A percentile compares a stretch with the other conserved stretches of the same genome.
Evolutionary conservation across 2,797 vertebrate genomes (phyloP).

Genomic region (Tokudaia tokunoshimensis): DNA sequence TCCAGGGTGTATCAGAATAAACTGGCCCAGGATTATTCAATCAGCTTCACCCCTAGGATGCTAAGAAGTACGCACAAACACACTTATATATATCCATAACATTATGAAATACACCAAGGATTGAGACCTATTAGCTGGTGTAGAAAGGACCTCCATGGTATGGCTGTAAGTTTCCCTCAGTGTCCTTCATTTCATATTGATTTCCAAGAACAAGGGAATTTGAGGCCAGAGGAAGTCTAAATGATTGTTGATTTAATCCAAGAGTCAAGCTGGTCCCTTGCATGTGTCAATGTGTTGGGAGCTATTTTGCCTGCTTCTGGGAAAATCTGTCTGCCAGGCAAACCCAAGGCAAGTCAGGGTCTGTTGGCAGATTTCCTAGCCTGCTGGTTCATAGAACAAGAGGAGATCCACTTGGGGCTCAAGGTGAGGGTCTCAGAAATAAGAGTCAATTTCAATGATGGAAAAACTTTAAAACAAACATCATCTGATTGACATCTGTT

Average conservation of each 20-base stretch:
- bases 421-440: neutral
- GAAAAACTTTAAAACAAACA: neutral
- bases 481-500: neutral
- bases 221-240: neutral
- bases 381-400: neutral
- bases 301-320: neutral
- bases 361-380: neutral
- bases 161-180: neutral
- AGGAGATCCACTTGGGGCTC: neutral
- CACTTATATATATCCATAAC: neutral
- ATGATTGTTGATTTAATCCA: neutral
- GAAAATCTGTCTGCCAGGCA: neutral
- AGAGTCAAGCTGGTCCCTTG: neutral
- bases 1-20: neutral
- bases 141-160: neutral
- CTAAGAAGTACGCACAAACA: neutral
- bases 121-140: neutral
- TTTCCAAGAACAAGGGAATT: neutral
- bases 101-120: neutral
- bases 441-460: neutral
- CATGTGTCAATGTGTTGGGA: neutral
- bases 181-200: neutral
- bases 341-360: neutral
- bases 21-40: neutral
- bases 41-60: neutral